Evolutionary conservation across 2,888 invertebrate species (phyloP), one percentile per base, ranked within the genome.

Genomic region (Galeopsomyia nigrocyanea): DNA sequence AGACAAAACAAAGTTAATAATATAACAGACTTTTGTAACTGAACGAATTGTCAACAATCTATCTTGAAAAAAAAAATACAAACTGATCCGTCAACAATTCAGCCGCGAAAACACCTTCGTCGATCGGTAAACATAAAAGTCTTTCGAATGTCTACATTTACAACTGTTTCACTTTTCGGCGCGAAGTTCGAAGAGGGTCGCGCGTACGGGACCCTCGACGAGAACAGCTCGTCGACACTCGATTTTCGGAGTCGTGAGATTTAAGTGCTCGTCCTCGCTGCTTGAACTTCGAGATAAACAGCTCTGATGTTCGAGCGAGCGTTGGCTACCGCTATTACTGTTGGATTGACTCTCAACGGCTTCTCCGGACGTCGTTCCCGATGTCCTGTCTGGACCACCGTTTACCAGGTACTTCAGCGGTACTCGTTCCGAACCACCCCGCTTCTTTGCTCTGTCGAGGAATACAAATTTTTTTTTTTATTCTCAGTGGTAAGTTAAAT

Each of bases 321-420:
- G 55, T 39, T 21, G 17, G 10, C 61, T 31, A 46, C 31, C 22
- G 21, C 53, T 17, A 53, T 46, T 22, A 39, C 57, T 57, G 58
- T 19, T 26, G 21, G 31, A 22, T 13, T 19, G 39, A 19, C 14
- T 17, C 13, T 46, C 47, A 2, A 47, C 78, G 16, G 75, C 61
- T 63, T 78, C 77, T 61, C 76, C 71, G 31, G 75, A 75, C 68
- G 77, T 80, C 66, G 79, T 72, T 61, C 78, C 69, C 47, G 80
- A 79, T 66, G 82, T 79, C 51, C 78, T 82, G 14, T 82, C 84
- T 17, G 85, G 85, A 69, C 82, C 80, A 50, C 86, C 85, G 78
- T 86, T 86, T 63, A 83, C 82, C 73, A 84, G 78, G 74, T 80
- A 82, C 78, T 82, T 82, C 71, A 86, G 65, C 9, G 85, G 84